Percentiles rank a stretch among this genome's conserved stretches.
Evolutionary conservation across 2,797 vertebrate genomes (phyloP).

Genomic region (Gymnodraco acuticeps): DNA sequence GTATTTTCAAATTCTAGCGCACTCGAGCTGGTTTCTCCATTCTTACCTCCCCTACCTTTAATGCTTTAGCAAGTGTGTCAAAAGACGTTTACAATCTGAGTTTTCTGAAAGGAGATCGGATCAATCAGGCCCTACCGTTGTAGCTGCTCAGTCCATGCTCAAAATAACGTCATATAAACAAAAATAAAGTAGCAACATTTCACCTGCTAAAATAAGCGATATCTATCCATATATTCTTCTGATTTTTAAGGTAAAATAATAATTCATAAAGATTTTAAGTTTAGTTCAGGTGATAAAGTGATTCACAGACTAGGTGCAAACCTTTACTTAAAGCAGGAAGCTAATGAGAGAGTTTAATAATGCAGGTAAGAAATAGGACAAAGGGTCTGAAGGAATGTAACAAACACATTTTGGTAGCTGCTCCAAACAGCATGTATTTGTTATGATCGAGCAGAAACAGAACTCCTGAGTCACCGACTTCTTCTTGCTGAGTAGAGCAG

Average conservation of each 20-base stretch:
- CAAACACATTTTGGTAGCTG: neutral
- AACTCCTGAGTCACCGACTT: neutral
- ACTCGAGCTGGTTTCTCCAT: too few relatives aligned
- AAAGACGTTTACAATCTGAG: too few relatives aligned
- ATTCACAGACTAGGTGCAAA: neutral
- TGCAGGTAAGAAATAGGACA: neutral
- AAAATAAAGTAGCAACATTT: too few relatives aligned
- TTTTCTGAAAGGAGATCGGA: too few relatives aligned
- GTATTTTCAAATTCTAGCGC: too few relatives aligned
- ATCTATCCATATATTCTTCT: neutral
- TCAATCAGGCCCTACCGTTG: too few relatives aligned
- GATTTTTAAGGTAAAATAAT: conserved; percentile 3
- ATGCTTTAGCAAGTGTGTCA: too few relatives aligned
- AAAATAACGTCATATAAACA: too few relatives aligned
- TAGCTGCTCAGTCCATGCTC: too few relatives aligned
- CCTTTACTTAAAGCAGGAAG: neutral
- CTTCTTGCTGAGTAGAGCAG: neutral
- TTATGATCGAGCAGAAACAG: neutral
- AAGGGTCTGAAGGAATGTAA: neutral
- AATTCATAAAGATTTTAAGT: neutral
- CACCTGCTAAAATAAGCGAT: neutral
- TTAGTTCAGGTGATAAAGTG: neutral
- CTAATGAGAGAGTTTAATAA: neutral
- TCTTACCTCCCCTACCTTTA: too few relatives aligned
- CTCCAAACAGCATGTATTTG: neutral